Base-by-base conservation (phyloP, 2,113 vertebrate species). In the Microcebus griseorufus region DNA sequence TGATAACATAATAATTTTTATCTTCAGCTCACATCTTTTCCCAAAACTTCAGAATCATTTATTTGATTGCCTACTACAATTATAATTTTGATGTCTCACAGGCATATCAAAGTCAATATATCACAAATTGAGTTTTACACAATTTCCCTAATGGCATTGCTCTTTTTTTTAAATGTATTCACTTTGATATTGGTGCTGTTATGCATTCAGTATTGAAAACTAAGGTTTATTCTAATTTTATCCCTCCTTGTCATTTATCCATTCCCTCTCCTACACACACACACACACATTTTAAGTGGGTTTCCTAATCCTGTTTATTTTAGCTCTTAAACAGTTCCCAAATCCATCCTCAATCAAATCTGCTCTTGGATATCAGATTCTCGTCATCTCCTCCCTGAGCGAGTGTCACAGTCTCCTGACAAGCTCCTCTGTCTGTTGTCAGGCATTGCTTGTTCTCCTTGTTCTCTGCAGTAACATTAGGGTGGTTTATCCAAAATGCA, bases 31-130 rank as follows among this genome's bases (percentile, higher is more conserved):
- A 53, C 13, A 90, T 76, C 34, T 58, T 88, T 87, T 70, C 23
- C 53, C 82, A 95, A 90, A 80, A 29, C 16, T 80, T 88, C 81
- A 91, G 60, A 95, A 88, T 84, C 20, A 29, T 25, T 55, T 67
- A n/a, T 37, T 93, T 39, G 73, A 58, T 60, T 60, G 13, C 18
- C 62, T 39, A 62, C 3, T 62, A 22, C 60, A 60, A 39, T 96
- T 62, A 82, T 1, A 58, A 27, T 64, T 37, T 55, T 93, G 62
- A 79, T 58, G 32, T 55, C 42, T 75, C 51, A 88, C 10, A n/a
- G 25, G 32, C 20, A 88, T 13, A 90, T 45, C 72, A 64, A 79
- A 83, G n/a, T 65, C 53, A 82, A 58, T n/a, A 62, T 6, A 11
- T 32, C 60, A 39, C 4, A 37, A 92, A 48, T 4, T 69, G 60